Conservation (phyloP, 2,797 vertebrate genomes). For the Cirrhinus molitorella region DNA sequence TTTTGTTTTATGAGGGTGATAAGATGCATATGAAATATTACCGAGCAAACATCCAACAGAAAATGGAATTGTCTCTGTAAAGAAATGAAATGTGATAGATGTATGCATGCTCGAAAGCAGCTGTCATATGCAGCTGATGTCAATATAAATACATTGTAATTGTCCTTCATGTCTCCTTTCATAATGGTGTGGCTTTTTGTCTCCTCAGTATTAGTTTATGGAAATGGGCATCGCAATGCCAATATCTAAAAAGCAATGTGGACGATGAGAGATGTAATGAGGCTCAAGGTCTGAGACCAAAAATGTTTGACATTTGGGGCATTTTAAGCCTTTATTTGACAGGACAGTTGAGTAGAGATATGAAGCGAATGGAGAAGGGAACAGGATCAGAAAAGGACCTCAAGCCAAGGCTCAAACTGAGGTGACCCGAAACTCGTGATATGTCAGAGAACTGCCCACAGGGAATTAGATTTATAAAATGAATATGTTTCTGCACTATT, state of each 20-base stretch:
- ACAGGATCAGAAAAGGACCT: background rate
- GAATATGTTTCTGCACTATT: background rate
- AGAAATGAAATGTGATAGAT: constrained; percentile 35
- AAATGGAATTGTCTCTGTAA: background rate
- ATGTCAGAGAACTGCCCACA: background rate
- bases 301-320: background rate
- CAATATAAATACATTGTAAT: background rate
- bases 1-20: constrained; percentile 23
- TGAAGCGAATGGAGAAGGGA: background rate
- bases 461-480: background rate
- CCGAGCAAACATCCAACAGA: background rate
- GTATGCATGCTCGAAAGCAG: constrained; percentile 1
- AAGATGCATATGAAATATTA: constrained; percentile 2
- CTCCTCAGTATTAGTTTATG: constrained; percentile 8
- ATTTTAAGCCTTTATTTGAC: background rate
- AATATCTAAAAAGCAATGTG: background rate
- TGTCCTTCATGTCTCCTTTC: background rate
- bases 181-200: background rate
- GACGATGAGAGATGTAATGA: background rate
- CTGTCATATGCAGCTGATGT: constrained; percentile 15
- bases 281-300: background rate
- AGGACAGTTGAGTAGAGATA: background rate
- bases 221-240: background rate
- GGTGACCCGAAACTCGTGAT: background rate
- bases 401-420: background rate